These are phyloP conservation scores for Phalacrocorax pelagicus DNA, from an alignment of 2,113 vertebrate species.

Conservation along the genomic window DNA sequence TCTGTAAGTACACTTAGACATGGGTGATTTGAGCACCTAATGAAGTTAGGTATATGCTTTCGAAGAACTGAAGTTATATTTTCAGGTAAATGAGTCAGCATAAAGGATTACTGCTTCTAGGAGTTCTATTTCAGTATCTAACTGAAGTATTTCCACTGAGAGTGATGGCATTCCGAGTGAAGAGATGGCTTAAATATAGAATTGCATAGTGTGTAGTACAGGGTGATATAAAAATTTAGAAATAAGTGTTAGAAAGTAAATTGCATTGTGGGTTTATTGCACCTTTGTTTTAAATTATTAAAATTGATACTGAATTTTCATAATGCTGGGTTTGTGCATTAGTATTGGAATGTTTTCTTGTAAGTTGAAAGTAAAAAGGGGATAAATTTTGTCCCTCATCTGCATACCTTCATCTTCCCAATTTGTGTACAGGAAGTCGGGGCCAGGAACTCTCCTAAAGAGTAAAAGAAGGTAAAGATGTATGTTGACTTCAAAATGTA, in stretches of 20 bases:
- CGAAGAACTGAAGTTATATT: slow-evolving; percentile 33
- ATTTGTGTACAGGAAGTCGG: not conserved
- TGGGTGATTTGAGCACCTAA: not conserved
- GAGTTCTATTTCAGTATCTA: slow-evolving; percentile 50
- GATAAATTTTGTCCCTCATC: not conserved
- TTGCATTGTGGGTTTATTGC: not conserved
- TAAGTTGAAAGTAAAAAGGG: not conserved
- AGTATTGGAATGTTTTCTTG: not conserved
- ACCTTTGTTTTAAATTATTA: not conserved
- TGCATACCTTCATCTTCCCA: not conserved
- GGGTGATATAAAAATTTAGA: not conserved
- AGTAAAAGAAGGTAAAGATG: not conserved
- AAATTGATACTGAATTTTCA: not conserved
- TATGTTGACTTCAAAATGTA: not conserved
- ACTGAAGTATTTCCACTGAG: slow-evolving; percentile 1
- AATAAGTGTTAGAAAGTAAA: not conserved
- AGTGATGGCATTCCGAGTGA: not conserved
- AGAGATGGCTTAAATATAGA: slow-evolving; percentile 38
- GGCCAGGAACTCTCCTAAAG: not conserved
- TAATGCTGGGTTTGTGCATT: not conserved
- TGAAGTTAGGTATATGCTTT: slow-evolving; percentile 4
- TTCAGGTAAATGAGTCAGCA: slow-evolving; percentile 43
- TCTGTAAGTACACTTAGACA: not conserved
- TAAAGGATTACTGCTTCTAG: slow-evolving; percentile 28
- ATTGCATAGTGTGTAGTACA: not conserved